Base-by-base conservation (phyloP, 2,113 vertebrate genomes). In the Calcarius ornatus region DNA sequence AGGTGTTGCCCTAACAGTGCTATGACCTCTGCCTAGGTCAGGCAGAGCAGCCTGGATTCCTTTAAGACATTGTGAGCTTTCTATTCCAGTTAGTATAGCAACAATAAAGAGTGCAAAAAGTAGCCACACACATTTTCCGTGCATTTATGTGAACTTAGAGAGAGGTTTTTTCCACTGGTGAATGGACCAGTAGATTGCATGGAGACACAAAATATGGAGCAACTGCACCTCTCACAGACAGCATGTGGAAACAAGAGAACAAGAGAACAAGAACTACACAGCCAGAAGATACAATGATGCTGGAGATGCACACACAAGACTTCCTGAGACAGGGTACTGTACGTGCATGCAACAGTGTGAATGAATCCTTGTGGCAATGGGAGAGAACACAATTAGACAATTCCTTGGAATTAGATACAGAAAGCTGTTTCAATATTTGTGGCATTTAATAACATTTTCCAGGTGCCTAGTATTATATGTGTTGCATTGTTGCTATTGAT, bases 321-420 rank as follows among this genome's bases (percentile, higher is more conserved):
- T 12, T 48, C 31, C 60, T 23, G 17, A 42, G 12, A 53, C 5
- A 80, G 14, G 7, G 19, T 10, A 56, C 28, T 23, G 5, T 0
- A 0, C 5, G 3, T 2, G 2, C 3, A 31, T 7, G 21, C 23
- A 59, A 59, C 15, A 38, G 40, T 17, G 21, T 0, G 1, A 81
- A 35, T 1, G 7, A 1, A 31, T 35, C 20, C 47, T 54, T 57
- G 68, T 8, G 7, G 23, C 28, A 94, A 12, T 7, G 12, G 11
- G 5, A 43, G 15, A 82, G 18, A 37, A 18, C 7, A 21, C 25
- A 66, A 50, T 28, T 12, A 48, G 12, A 78, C 13, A 69, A 27
- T 14, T 64, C 38, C 30, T 63, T 54, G 23, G 33, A 90, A 77
- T 42, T 27, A 33, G 33, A 53, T 31, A n/a, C 2, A 79, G 23